Base-by-base conservation (phyloP, 2,113 vertebrate genomes). In the Caranx melampygus region DNA sequence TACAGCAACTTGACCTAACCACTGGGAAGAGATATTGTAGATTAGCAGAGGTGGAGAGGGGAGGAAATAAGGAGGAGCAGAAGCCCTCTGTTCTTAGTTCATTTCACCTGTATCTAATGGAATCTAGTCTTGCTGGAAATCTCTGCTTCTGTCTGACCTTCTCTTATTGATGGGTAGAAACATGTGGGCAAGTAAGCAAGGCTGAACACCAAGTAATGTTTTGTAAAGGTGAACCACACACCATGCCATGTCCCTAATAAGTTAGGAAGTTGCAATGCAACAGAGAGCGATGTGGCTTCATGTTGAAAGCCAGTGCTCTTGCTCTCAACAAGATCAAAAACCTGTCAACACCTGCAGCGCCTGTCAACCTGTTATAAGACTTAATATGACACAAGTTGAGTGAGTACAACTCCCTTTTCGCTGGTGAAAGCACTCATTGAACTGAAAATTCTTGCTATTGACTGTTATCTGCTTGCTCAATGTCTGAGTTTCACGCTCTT, bases 291-390 rank as follows among this genome's bases (percentile, higher is more conserved):
- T 63, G 62, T 70, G 55, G 57, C 47, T 55, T 64, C 57, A 47
- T 70, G 67, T 79, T 84, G 67, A 77, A 72, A 89, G 47, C 47
- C 10, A 15, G 26, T 42, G 42, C 60, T 89, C 63, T 81, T 59
- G 18, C 68, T 78, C 72, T 60, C 21, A 13, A 78, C 79, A 59
- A 76, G 51, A 85, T 90, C 72, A 88, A 86, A 89, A 81, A 79
- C 62, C 69, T 82, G 63, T 68, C 78, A 83, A 67, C 72, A 75
- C 47, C 63, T 76, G 35, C 73, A 80, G 65, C 49, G 61, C 67
- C 71, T 37, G 68, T 88, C 83, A 71, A 52, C 58, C 66, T 85
- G 26, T 76, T 82, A 72, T 44, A 68, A 77, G 63, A 73, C 89
- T 82, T 83, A 77, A 84, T 82, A 64, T 20, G 37, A 75, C 70